Evolutionary conservation across 1,140 invertebrate genomes (phyloP).

Genomic region (Drosophila santomea): DNA sequence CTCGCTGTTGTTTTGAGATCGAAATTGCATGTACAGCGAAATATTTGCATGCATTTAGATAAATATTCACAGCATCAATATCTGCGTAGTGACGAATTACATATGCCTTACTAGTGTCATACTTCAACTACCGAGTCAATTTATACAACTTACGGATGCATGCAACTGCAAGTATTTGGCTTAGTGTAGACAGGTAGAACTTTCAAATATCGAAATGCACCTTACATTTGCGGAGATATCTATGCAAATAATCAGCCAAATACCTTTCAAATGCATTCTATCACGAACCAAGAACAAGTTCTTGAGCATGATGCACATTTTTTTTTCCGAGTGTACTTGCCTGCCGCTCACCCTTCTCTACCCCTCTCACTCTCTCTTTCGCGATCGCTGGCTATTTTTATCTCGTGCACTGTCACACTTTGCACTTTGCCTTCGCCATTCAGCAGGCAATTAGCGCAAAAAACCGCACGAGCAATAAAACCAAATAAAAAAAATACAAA

Average conservation of each 20-base stretch:
- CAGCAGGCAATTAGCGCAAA: slow-evolving; percentile 40
- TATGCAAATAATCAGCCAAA: background rate
- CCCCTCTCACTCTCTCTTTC: slow-evolving; percentile 1
- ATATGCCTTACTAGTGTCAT: too few relatives aligned
- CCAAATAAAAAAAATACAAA: background rate
- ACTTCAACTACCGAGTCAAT: too few relatives aligned
- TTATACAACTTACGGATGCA: too few relatives aligned
- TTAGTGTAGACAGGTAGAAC: background rate
- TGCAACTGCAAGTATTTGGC: too few relatives aligned
- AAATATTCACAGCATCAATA: too few relatives aligned
- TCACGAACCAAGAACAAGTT: background rate
- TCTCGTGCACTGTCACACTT: slow-evolving; percentile 52
- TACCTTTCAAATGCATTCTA: background rate
- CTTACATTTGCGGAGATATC: background rate
- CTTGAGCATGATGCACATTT: background rate
- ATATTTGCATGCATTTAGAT: too few relatives aligned
- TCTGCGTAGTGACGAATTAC: too few relatives aligned
- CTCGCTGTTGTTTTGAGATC: background rate
- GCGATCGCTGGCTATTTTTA: slow-evolving; percentile 8
- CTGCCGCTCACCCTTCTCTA: slow-evolving; percentile 9
- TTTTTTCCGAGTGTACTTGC: slow-evolving; percentile 2
- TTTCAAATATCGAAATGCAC: background rate
- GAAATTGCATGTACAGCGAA: background rate
- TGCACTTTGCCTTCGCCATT: slow-evolving; percentile 60
- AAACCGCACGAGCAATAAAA: slow-evolving; percentile 27